phyloP scores from a whole-genome alignment of 2,888 invertebrate species.

The Callyntrura guangdongensis region DNA sequence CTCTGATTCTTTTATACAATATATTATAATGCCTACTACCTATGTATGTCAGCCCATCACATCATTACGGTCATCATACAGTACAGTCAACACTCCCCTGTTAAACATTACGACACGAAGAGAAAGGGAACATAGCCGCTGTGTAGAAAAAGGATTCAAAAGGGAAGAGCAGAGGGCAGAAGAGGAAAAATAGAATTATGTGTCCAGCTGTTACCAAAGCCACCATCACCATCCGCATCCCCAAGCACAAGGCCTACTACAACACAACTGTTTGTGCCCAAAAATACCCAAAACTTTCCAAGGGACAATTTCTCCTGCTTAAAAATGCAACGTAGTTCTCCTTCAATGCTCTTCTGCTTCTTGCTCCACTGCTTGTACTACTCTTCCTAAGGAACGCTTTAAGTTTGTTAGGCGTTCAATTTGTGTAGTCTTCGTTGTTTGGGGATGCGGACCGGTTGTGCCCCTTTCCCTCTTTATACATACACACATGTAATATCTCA shows the following conservation, averaged over 20 bases:
- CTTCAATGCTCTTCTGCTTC: not conserved
- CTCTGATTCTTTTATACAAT: slow-evolving; percentile 16
- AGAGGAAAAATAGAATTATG: slow-evolving; percentile 70
- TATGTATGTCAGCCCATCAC: not conserved
- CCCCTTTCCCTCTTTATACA: no score
- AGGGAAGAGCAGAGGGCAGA: slow-evolving; percentile 42
- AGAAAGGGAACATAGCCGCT: not conserved
- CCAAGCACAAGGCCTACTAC: not conserved
- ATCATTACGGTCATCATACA: not conserved
- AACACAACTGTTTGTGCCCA: not conserved
- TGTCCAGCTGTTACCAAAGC: slow-evolving; percentile 67
- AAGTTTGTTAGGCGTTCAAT: not conserved
- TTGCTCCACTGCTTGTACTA: not conserved
- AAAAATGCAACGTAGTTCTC: not conserved
- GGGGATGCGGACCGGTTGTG: no score
- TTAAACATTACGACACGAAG: not conserved
- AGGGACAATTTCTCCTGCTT: not conserved
- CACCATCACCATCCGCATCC: not conserved
- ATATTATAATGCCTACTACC: not conserved
- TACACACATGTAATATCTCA: no score
- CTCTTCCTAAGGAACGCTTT: no score
- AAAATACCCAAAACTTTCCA: slow-evolving; percentile 23
- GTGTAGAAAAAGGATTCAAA: not conserved
- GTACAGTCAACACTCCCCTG: not conserved
- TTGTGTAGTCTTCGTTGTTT: not conserved